Conservation (phyloP, 2,888 invertebrate species). For the Zygogramma bicolorata region DNA sequence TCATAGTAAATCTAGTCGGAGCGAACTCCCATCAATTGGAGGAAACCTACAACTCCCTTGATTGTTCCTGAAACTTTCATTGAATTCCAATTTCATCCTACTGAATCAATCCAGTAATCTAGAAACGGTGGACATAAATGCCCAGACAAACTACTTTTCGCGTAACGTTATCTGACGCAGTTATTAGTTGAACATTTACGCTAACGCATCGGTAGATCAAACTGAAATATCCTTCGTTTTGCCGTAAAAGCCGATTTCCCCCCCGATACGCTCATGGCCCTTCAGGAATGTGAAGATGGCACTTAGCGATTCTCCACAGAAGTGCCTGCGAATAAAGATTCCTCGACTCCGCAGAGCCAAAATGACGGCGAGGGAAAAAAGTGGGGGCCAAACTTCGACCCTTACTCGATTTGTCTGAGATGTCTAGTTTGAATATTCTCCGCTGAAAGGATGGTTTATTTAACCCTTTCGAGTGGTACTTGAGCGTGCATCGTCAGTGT, state of each 20-base stretch:
- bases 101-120: slow-evolving; percentile 5
- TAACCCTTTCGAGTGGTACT: neutral
- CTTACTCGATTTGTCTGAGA: slow-evolving; percentile 13
- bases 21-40: neutral
- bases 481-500: neutral
- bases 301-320: slow-evolving; percentile 13
- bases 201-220: neutral
- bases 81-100: neutral
- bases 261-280: slow-evolving; percentile 7
- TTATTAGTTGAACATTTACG: slow-evolving; percentile 7
- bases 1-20: no score
- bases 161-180: neutral
- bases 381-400: slow-evolving; percentile 10
- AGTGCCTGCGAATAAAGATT: slow-evolving; percentile 12
- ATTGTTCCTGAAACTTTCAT: neutral
- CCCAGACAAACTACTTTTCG: neutral
- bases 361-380: neutral
- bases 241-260: neutral
- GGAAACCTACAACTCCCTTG: neutral
- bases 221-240: neutral
- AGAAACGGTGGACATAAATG: neutral
- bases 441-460: neutral
- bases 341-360: neutral
- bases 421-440: slow-evolving; percentile 14
- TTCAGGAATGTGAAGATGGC: slow-evolving; percentile 8